Evolutionary conservation across 1,140 invertebrate genomes (phyloP).

Genomic region (Piezodorus guildinii): DNA sequence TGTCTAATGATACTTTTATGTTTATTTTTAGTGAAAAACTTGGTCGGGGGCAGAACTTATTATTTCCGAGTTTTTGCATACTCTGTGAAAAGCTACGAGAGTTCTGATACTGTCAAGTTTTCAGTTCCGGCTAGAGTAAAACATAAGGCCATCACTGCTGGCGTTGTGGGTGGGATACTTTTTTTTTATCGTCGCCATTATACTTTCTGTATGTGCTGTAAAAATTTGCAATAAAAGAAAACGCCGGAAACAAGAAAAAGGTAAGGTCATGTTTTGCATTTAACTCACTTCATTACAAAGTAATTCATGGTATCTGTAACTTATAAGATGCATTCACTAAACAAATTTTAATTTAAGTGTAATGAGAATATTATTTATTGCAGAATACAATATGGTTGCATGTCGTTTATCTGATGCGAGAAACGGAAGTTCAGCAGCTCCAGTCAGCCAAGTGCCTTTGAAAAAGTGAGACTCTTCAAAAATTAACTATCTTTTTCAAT

Average conservation of each 20-base stretch:
- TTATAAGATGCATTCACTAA: too few relatives aligned
- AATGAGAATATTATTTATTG: conserved; percentile 31
- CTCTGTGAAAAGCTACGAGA: conserved; percentile 67
- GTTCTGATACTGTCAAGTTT: conserved; percentile 74
- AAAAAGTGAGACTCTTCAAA: conserved; percentile 70
- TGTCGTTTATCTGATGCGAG: conserved; percentile 84
- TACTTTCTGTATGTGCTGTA: conserved; percentile 87
- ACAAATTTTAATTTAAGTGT: not conserved
- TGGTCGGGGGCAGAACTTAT: conserved; percentile 78
- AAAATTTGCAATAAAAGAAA: conserved; percentile 95
- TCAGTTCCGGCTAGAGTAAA: conserved; percentile 76
- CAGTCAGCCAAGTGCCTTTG: conserved; percentile 92
- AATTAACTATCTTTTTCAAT: too few relatives aligned
- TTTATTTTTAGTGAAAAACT: conserved; percentile 65
- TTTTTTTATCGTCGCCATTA: conserved; percentile 95
- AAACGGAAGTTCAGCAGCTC: conserved; percentile 65
- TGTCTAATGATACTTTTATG: not conserved
- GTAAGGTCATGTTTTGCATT: conserved; percentile 43
- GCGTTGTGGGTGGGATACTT: conserved; percentile 84
- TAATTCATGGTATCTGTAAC: too few relatives aligned
- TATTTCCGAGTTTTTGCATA: conserved; percentile 81
- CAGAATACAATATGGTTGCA: conserved; percentile 95
- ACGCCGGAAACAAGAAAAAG: conserved; percentile 92
- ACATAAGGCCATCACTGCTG: conserved; percentile 85
- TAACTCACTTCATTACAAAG: too few relatives aligned